Evolutionary conservation across 1,140 invertebrate genomes (phyloP).

Genomic region (Leptoteleia sp.): DNA sequence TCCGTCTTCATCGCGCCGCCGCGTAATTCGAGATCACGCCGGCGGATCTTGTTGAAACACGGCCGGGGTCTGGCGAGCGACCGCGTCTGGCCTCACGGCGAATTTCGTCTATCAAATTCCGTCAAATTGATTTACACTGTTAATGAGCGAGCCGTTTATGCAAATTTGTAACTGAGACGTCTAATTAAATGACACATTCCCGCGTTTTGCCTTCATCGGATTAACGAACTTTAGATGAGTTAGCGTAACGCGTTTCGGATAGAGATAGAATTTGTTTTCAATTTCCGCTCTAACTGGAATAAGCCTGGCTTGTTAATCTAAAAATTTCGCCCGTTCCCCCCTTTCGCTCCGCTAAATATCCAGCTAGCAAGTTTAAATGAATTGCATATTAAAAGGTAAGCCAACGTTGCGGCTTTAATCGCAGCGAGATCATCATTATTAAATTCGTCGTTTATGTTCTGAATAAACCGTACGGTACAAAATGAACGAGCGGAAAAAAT

Average conservation of each 20-base stretch:
- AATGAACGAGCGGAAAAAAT: slow-evolving; percentile 24
- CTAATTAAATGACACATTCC: slow-evolving; percentile 55
- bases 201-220: slow-evolving; percentile 39
- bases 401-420: slow-evolving; percentile 18
- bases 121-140: slow-evolving; percentile 58
- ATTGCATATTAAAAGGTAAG: slow-evolving; percentile 13
- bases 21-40: slow-evolving; percentile 63
- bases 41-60: slow-evolving; percentile 38
- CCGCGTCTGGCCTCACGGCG: slow-evolving; percentile 4
- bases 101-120: slow-evolving; percentile 59
- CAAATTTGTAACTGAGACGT: slow-evolving; percentile 56
- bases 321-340: slow-evolving; percentile 12
- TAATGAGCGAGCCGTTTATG: slow-evolving; percentile 52
- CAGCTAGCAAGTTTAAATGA: slow-evolving; percentile 15
- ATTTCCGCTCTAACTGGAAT: slow-evolving; percentile 2
- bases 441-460: slow-evolving; percentile 55
- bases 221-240: slow-evolving; percentile 35
- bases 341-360: slow-evolving; percentile 2
- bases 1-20: slow-evolving; percentile 50
- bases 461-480: slow-evolving; percentile 53
- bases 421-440: slow-evolving; percentile 7
- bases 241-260: slow-evolving; percentile 19
- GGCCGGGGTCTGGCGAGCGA: background rate
- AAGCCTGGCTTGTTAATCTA: background rate
- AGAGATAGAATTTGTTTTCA: slow-evolving; percentile 39